Base-by-base conservation (phyloP, 2,888 invertebrate genomes). In the Orthonychiurus folsomi region DNA sequence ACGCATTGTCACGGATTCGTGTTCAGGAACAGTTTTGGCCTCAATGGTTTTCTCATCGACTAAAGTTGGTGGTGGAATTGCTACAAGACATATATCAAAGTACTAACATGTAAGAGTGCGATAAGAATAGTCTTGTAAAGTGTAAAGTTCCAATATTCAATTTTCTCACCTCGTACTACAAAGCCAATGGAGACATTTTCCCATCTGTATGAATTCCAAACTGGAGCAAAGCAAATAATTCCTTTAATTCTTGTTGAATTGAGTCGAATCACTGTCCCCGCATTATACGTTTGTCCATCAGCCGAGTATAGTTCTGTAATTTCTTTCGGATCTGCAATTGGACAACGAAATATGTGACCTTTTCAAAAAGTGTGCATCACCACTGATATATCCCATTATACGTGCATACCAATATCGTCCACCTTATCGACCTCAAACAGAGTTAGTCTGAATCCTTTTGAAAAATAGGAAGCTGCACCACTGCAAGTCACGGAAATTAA, bases 401-500 rank as follows among this genome's bases (percentile, higher is more conserved):
- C n/a, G n/a, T n/a, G n/a, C n/a, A n/a, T n/a, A n/a, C n/a, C n/a
- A n/a, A n/a, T n/a, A n/a, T n/a, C n/a, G n/a, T n/a, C n/a, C n/a
- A n/a, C n/a, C n/a, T n/a, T n/a, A n/a, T n/a, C n/a, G n/a, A n/a
- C n/a, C n/a, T n/a, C n/a, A n/a, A n/a, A n/a, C n/a, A n/a, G n/a
- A n/a, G n/a, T n/a, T n/a, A n/a, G n/a, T n/a, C n/a, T n/a, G n/a
- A 56, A 28, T 15, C 56, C 56, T 20, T 23, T 27, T 28, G 56
- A 27, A 21, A 28, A 56, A 3, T 3, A 28, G 20, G 27, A 56
- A 5, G 27, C 18, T 15, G 27, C 56, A 3, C 28, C 56, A 27
- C 3, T 9, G 21, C 56, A 56, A 5, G 9, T 21, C 5, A 27
- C 25, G 3, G 5, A 20, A 3, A 26, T 15, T 27, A 20, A 20